Conservation (phyloP, 37 sponge, comb jelly and placozoan genomes). For the Dysidea cf. avara region DNA sequence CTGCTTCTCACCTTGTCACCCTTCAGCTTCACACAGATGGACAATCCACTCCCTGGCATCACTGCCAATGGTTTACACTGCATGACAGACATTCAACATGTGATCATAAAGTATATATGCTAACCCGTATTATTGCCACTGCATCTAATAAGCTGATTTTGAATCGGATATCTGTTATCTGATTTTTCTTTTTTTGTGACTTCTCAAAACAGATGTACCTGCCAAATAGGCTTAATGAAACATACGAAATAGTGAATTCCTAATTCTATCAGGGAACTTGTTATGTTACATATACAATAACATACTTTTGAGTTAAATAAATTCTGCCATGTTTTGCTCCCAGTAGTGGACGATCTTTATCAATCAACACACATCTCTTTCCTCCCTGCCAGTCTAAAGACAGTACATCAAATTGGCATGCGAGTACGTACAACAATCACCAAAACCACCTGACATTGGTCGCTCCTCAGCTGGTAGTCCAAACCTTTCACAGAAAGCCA, state of each 20-base stretch:
- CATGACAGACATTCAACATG: background rate
- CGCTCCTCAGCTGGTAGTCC: slow-evolving; percentile 33
- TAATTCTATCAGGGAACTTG: too few species aligned
- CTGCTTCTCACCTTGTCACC: slow-evolving; percentile 21
- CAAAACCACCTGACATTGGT: slow-evolving; percentile 32
- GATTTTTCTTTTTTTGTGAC: background rate
- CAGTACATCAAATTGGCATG: background rate
- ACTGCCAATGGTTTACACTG: slow-evolving; percentile 85
- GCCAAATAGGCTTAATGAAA: too few species aligned
- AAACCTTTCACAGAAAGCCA: slow-evolving; percentile 57
- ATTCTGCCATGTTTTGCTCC: slow-evolving; percentile 69
- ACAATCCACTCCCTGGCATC: slow-evolving; percentile 87
- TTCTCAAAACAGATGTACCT: slow-evolving; percentile 59
- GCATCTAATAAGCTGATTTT: slow-evolving; percentile 45
- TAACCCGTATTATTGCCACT: slow-evolving; percentile 25
- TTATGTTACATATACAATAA: too few species aligned
- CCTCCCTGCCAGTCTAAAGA: slow-evolving; percentile 57
- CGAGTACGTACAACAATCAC: background rate
- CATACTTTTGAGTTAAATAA: slow-evolving; percentile 65
- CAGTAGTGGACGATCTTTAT: slow-evolving; percentile 59
- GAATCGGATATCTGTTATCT: slow-evolving; percentile 25
- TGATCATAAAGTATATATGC: background rate
- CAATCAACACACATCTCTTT: slow-evolving; percentile 60
- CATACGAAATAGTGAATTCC: background rate
- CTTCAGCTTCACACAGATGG: slow-evolving; percentile 63